Conservation (phyloP, 2,797 vertebrate species). For the Rhynchonycteris naso region DNA sequence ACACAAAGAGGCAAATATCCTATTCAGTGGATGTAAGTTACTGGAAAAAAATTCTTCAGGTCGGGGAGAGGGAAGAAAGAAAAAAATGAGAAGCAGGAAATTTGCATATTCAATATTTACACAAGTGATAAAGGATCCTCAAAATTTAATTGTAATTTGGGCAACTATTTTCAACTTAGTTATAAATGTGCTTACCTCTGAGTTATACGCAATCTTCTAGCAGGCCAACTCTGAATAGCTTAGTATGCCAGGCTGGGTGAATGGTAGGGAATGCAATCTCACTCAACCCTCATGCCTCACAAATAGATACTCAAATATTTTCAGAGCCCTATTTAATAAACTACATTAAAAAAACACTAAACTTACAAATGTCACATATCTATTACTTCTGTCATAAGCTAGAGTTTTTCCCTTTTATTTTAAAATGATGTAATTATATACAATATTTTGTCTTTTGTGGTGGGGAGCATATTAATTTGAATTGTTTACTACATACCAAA, state of each 20-base stretch:
- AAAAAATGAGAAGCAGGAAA: background rate
- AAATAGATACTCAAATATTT: background rate
- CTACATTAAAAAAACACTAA: background rate
- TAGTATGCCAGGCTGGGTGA: background rate
- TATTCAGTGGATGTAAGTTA: background rate
- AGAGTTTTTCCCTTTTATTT: background rate
- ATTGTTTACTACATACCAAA: background rate
- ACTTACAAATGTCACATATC: background rate
- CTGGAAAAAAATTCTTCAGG: background rate
- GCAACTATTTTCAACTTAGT: background rate
- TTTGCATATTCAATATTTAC: background rate
- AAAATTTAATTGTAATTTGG: background rate
- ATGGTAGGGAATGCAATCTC: background rate
- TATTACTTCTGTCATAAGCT: background rate
- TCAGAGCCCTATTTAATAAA: background rate
- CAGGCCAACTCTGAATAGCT: background rate
- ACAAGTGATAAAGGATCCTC: background rate
- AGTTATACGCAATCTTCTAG: background rate
- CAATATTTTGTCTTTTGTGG: background rate
- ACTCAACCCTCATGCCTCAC: background rate
- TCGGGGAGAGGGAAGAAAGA: background rate
- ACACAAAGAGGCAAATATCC: background rate
- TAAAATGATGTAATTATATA: background rate
- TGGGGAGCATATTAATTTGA: background rate
- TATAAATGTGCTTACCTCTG: background rate